These are phyloP conservation scores for Macrobrachium rosenbergii DNA, from an alignment of 1,140 invertebrate genomes.

Conservation along the genomic window DNA sequence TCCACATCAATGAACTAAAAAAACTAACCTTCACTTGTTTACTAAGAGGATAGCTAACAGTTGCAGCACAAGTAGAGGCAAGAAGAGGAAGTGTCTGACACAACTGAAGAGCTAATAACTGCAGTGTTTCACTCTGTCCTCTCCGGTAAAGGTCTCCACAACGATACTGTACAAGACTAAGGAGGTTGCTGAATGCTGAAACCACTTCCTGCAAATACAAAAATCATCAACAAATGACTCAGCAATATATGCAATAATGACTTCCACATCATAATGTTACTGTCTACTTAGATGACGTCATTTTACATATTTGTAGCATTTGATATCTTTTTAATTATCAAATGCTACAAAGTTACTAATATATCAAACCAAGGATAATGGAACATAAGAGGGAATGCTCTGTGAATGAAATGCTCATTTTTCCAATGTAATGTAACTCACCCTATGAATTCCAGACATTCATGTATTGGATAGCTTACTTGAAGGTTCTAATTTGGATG, in stretches of 20 bases:
- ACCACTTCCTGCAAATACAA: constrained; percentile 13
- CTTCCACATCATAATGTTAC: neutral
- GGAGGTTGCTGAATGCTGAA: neutral
- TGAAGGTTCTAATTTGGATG: neutral
- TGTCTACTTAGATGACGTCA: neutral
- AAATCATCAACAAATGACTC: neutral
- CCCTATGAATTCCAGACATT: no score
- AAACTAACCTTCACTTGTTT: constrained; percentile 32
- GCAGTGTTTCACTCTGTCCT: constrained; percentile 23
- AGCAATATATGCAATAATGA: neutral
- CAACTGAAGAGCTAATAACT: constrained; percentile 14
- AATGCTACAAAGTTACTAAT: neutral
- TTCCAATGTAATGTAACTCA: no score
- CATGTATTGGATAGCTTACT: neutral
- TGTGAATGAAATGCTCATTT: no score
- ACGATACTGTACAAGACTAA: constrained; percentile 1
- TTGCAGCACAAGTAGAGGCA: constrained; percentile 27
- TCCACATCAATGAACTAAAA: no score
- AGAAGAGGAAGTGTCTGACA: constrained; percentile 30
- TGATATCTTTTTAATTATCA: no score
- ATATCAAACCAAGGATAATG: no score
- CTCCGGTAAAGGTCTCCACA: constrained; percentile 29
- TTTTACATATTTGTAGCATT: no score
- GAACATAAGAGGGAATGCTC: no score
- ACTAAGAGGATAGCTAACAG: constrained; percentile 12